Conservation (phyloP, 2,113 vertebrate genomes). For the Dicentrarchus labrax region DNA sequence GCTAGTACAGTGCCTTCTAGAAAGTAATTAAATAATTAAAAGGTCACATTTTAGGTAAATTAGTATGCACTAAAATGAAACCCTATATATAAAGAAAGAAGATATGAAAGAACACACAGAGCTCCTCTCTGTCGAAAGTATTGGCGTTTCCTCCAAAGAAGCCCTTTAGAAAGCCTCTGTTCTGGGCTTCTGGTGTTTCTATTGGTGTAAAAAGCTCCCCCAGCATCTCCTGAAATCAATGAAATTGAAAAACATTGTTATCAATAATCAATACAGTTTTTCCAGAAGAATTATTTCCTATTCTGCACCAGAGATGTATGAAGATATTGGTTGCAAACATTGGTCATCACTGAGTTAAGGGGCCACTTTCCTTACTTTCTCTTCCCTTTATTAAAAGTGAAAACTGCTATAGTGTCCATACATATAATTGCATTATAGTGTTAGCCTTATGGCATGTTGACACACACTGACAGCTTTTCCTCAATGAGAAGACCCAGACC, state of each 20-base stretch:
- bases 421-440: not conserved
- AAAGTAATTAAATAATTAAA: not conserved
- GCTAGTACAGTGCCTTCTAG: not conserved
- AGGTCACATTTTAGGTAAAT: not conserved
- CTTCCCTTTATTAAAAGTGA: not conserved
- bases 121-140: conserved; percentile 96
- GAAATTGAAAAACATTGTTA: not conserved
- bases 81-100: not conserved
- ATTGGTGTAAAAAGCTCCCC: conserved; percentile 96
- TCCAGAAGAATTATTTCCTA: not conserved
- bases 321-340: not conserved
- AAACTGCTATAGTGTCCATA: not conserved
- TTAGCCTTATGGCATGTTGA: too few relatives aligned
- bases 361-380: not conserved
- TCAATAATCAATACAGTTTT: not conserved
- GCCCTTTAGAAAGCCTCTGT: conserved; percentile 97
- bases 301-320: not conserved
- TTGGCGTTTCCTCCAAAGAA: conserved; percentile 96
- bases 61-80: not conserved
- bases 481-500: not conserved
- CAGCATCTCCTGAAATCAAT: conserved; percentile 91
- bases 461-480: not conserved
- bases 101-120: conserved; percentile 88
- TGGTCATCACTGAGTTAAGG: not conserved
- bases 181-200: conserved; percentile 98